Percentiles rank a stretch among this genome's conserved stretches.
Evolutionary conservation across 1,140 invertebrate genomes (phyloP).

Genomic region (Carposina sasakii): DNA sequence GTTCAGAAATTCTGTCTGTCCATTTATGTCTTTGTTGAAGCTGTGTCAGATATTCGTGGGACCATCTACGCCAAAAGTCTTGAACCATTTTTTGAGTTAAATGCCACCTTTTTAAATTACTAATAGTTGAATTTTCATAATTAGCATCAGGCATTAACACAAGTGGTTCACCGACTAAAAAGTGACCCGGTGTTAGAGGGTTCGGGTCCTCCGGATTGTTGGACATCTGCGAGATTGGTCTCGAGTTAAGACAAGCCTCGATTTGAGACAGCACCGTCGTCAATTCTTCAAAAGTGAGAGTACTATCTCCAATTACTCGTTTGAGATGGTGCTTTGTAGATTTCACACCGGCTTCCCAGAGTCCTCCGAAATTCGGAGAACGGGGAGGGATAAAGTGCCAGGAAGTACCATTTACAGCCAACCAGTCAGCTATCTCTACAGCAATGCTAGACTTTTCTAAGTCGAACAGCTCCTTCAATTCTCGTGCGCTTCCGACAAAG

Average conservation of each 20-base stretch:
- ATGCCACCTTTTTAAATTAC: background rate
- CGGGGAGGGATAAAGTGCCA: background rate
- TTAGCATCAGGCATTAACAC: conserved; percentile 5
- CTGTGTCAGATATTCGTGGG: background rate
- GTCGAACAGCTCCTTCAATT: background rate
- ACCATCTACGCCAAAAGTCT: conserved; percentile 13
- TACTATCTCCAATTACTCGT: background rate
- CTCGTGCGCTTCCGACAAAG: background rate
- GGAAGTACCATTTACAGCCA: background rate
- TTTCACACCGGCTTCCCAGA: conserved; percentile 14
- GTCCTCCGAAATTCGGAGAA: conserved; percentile 21
- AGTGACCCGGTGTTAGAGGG: conserved; percentile 38
- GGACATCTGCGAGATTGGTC: background rate
- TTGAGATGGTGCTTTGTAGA: background rate
- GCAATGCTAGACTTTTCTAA: background rate
- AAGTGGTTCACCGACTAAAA: conserved; percentile 34
- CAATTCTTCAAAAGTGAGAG: background rate
- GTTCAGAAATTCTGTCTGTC: background rate
- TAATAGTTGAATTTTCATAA: background rate
- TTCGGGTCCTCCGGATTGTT: background rate
- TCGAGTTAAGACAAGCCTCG: background rate
- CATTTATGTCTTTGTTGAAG: background rate
- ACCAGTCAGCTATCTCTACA: background rate
- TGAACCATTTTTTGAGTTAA: background rate
- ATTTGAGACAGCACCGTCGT: background rate